phyloP scores from a whole-genome alignment of 2,113 vertebrate genomes.

The Tragelaphus strepsiceros region DNA sequence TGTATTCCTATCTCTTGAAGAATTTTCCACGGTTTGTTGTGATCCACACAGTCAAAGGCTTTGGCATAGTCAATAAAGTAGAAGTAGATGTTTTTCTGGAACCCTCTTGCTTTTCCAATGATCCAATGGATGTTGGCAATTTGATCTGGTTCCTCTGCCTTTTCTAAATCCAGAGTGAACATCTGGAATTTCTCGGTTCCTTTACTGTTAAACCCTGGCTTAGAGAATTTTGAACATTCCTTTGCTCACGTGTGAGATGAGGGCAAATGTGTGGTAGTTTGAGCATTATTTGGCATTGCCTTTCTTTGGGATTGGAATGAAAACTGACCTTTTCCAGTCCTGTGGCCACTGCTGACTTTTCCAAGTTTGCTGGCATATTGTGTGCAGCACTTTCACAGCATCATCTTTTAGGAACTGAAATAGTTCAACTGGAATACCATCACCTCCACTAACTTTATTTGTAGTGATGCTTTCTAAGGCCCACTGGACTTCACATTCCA shows the following conservation, averaged over 20 bases:
- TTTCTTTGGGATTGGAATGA: not conserved
- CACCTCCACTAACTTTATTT: not conserved
- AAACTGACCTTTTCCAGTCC: not conserved
- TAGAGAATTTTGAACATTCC: not conserved
- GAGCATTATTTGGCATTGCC: not conserved
- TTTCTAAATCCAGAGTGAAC: not conserved
- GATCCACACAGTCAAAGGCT: not conserved
- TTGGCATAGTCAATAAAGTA: not conserved
- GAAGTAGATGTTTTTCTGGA: not conserved
- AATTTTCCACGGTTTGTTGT: not conserved
- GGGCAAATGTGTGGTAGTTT: not conserved
- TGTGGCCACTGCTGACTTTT: not conserved
- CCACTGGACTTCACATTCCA: not conserved
- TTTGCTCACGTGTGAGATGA: accelerated
- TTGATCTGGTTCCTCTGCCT: not conserved
- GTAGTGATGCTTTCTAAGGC: not conserved
- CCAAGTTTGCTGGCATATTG: not conserved
- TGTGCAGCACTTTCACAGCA: not conserved
- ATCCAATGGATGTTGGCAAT: not conserved
- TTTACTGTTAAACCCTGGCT: not conserved
- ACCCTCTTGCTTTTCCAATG: not conserved
- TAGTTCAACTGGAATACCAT: not conserved
- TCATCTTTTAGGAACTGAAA: not conserved
- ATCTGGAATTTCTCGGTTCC: not conserved
- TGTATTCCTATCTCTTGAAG: not conserved